These are phyloP conservation scores for Ptychoptera albimana DNA, from an alignment of 2,888 invertebrate species.

Conservation along the genomic window DNA sequence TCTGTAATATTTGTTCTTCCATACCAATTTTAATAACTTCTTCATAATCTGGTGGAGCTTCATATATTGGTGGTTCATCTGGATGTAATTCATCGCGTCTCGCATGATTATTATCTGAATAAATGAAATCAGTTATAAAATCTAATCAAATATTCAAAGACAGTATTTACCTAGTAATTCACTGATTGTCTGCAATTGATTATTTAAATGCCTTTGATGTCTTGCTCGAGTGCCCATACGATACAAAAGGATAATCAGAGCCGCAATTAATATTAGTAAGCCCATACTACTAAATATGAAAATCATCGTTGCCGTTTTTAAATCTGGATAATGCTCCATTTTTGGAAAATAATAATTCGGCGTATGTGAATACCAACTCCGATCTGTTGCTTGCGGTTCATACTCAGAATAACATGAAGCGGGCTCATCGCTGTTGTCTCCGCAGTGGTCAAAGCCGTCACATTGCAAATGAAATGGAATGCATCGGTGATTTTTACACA, in stretches of 20 bases:
- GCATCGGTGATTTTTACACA: constrained; percentile 55
- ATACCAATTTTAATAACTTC: constrained; percentile 43
- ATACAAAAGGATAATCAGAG: constrained; percentile 44
- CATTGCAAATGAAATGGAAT: constrained; percentile 49
- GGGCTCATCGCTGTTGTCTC: constrained; percentile 54
- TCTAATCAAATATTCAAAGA: background rate
- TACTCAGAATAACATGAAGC: constrained; percentile 41
- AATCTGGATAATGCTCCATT: constrained; percentile 44
- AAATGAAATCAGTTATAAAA: background rate
- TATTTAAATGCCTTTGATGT: constrained; percentile 46
- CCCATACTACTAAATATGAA: constrained; percentile 47
- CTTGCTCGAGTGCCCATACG: constrained; percentile 43
- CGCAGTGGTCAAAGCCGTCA: constrained; percentile 63
- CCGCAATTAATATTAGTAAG: constrained; percentile 43
- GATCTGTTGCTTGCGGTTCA: constrained; percentile 35
- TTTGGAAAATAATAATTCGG: constrained; percentile 60
- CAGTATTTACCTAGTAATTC: constrained; percentile 40
- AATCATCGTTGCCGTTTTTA: constrained; percentile 46
- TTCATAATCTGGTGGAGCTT: constrained; percentile 55
- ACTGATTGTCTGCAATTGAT: constrained; percentile 49
- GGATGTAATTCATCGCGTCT: background rate
- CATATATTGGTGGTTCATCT: constrained; percentile 48
- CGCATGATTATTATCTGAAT: background rate
- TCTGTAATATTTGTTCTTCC: constrained; percentile 26
- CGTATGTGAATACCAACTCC: constrained; percentile 46